Conservation (phyloP, 2,113 vertebrate species). For the Eclectus roratus region DNA sequence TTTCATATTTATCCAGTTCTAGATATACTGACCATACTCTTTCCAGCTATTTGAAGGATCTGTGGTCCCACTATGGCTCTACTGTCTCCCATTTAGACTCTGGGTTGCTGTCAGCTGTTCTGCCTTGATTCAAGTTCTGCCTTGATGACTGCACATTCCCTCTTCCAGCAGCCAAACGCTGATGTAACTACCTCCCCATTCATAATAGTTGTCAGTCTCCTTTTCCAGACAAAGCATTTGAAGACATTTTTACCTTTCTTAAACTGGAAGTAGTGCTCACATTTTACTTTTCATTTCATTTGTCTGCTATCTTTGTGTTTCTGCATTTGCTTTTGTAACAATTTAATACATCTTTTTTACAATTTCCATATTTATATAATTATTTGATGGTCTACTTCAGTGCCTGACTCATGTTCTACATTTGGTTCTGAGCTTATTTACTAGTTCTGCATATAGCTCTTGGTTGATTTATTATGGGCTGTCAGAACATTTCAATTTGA, state of each 20-base stretch:
- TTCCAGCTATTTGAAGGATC: not conserved
- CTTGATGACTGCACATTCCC: not conserved
- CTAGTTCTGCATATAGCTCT: not conserved
- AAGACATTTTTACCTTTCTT: not conserved
- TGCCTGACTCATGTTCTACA: not conserved
- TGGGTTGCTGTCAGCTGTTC: not conserved
- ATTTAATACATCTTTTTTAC: not conserved
- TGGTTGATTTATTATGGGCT: not conserved
- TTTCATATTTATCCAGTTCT: not conserved
- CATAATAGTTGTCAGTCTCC: not conserved
- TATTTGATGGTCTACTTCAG: not conserved
- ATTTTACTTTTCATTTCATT: not conserved
- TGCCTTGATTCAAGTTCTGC: not conserved
- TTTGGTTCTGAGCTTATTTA: not conserved
- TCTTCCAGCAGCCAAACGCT: not conserved
- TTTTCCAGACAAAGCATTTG: not conserved
- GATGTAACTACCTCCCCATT: not conserved
- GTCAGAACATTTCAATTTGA: not conserved
- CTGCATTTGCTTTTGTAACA: not conserved
- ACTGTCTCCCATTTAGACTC: not conserved
- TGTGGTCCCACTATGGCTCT: not conserved
- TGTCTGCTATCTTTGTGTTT: not conserved
- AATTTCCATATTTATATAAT: not conserved
- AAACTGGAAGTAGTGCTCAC: not conserved
- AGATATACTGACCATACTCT: not conserved